A percentile compares a stretch with the other conserved stretches of the same genome.
Conservation (phyloP, 2,797 vertebrate species). For the Fistularia tabacaria region DNA sequence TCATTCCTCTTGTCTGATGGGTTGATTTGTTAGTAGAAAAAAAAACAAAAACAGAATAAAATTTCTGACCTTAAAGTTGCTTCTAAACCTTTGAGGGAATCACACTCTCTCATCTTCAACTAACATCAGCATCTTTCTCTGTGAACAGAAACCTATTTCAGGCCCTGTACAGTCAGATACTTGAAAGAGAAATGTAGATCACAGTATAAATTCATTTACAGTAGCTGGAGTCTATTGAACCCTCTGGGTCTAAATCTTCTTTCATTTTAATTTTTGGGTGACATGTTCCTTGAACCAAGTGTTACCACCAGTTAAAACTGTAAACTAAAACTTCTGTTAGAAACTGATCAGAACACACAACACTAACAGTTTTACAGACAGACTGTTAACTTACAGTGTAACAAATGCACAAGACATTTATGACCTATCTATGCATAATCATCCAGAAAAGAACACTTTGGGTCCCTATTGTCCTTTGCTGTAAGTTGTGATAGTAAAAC, state of each 20-base stretch:
- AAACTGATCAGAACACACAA: constrained; percentile 38
- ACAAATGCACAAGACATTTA: constrained; percentile 40
- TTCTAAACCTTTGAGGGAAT: constrained; percentile 4
- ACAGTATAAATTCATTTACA: constrained; percentile 66
- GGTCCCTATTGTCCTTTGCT: constrained; percentile 18
- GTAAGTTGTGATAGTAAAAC: constrained; percentile 11
- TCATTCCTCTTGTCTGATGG: constrained; percentile 2
- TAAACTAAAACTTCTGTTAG: constrained; percentile 54
- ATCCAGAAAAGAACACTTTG: constrained; percentile 24
- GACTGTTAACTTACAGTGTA: constrained; percentile 44
- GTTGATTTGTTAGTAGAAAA: constrained; percentile 11
- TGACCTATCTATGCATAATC: constrained; percentile 22
- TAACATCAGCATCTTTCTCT: too few relatives aligned
- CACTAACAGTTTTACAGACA: constrained; percentile 25
- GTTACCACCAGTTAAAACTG: constrained; percentile 34
- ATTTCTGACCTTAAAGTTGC: too few relatives aligned
- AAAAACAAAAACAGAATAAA: constrained; percentile 15
- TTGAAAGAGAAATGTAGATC: constrained; percentile 41
- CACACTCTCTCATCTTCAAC: too few relatives aligned
- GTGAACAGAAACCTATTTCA: too few relatives aligned
- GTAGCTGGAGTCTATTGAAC: constrained; percentile 15
- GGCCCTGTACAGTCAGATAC: constrained; percentile 39
- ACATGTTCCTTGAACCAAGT: constrained; percentile 19
- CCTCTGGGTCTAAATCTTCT: too few relatives aligned
- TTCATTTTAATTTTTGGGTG: constrained; percentile 9